Percentiles rank a stretch among this genome's conserved stretches.
Conservation (phyloP, 2,797 vertebrate genomes). For the Lepilemur ruficaudatus region DNA sequence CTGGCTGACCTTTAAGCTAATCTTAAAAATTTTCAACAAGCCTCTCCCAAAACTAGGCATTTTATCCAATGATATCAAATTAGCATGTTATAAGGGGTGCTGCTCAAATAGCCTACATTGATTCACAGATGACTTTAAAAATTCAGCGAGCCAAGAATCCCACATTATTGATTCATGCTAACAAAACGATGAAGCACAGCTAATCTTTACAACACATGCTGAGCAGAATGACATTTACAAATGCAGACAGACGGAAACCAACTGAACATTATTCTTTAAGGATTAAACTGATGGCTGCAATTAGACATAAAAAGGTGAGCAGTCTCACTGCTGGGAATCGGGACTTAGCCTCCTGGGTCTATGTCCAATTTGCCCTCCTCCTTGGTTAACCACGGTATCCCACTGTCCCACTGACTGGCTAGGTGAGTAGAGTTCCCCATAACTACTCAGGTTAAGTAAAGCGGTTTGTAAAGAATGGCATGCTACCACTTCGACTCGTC, state of each 20-base stretch:
- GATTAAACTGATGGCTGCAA: slow-evolving; percentile 46
- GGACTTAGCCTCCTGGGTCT: background rate
- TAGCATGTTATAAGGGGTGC: slow-evolving; percentile 47
- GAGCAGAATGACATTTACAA: slow-evolving; percentile 72
- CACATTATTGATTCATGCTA: slow-evolving; percentile 69
- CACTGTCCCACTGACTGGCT: background rate
- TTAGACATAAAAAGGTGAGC: slow-evolving; percentile 45
- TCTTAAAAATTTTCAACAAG: slow-evolving; percentile 33
- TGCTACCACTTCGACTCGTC: background rate
- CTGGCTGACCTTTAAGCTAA: slow-evolving; percentile 9
- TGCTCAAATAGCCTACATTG: slow-evolving; percentile 53
- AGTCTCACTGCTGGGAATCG: background rate
- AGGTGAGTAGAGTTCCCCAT: background rate
- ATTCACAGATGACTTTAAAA: slow-evolving; percentile 73
- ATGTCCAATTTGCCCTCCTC: background rate
- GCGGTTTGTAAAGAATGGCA: background rate
- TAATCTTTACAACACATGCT: slow-evolving; percentile 65
- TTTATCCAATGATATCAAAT: slow-evolving; percentile 51
- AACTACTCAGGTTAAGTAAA: background rate
- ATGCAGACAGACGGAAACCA: slow-evolving; percentile 66
- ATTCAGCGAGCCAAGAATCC: slow-evolving; percentile 59
- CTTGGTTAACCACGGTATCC: background rate
- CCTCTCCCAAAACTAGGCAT: slow-evolving; percentile 49
- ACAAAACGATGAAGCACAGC: slow-evolving; percentile 55
- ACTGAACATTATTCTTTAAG: slow-evolving; percentile 63